Conservation (phyloP, 2,888 invertebrate species). For the Caenorhabditis becei region DNA sequence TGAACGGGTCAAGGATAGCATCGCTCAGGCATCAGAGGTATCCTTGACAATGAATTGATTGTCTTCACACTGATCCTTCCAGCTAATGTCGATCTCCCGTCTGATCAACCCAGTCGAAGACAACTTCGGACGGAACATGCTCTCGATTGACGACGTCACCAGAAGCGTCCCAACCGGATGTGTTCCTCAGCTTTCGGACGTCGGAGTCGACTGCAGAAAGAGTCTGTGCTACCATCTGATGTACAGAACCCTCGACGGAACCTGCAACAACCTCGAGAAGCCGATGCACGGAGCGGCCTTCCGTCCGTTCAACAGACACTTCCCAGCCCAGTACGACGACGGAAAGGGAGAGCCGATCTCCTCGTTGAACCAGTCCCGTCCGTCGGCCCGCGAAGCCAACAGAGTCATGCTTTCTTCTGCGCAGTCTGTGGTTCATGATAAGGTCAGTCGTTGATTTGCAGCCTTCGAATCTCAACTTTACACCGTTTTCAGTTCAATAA, state of each 20-base stretch:
- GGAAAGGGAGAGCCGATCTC: conserved; percentile 79
- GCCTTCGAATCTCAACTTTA: not conserved
- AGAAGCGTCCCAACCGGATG: conserved; percentile 78
- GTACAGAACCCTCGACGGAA: conserved; percentile 90
- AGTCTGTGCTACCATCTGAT: conserved; percentile 78
- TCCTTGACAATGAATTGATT: not conserved
- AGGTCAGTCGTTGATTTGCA: conserved; percentile 47
- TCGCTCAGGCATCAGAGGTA: conserved; percentile 64
- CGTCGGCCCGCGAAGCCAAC: conserved; percentile 77
- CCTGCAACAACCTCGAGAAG: conserved; percentile 93
- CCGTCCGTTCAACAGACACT: conserved; percentile 84
- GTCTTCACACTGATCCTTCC: not conserved
- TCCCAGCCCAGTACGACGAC: conserved; percentile 80
- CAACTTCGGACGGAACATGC: conserved; percentile 68
- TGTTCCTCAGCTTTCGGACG: conserved; percentile 76
- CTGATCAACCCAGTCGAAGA: conserved; percentile 73
- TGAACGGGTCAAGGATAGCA: conserved; percentile 55
- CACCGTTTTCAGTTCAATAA: conserved; percentile 75
- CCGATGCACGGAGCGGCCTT: conserved; percentile 95
- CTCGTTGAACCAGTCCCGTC: conserved; percentile 67
- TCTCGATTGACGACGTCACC: conserved; percentile 80
- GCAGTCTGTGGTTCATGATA: conserved; percentile 77
- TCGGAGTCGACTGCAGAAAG: conserved; percentile 83
- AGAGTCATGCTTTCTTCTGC: conserved; percentile 78
- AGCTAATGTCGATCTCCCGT: conserved; percentile 65